Evolutionary conservation across 2,888 invertebrate species (phyloP), one percentile per base, ranked within the genome.

Genomic region (Protula sp.): DNA sequence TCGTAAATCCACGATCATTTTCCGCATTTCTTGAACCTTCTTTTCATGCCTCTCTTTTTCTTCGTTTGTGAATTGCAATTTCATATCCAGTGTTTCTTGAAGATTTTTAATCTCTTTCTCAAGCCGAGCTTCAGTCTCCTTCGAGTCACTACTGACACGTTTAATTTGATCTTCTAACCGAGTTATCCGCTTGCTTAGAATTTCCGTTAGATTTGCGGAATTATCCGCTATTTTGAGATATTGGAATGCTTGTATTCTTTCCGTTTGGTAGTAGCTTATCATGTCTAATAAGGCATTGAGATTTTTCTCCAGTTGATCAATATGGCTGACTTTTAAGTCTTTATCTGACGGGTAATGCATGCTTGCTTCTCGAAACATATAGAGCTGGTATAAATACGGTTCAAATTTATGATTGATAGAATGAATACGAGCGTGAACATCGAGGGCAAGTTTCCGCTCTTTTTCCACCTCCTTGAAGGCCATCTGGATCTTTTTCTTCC

Each of bases 401-500:
- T 50, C 19, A 50, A 50, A 50, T 26, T 19, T 19, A 24, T 22
- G 22, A 50, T 19, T 50, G 19, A 50, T n/a, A 19, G 22, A 22
- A 4, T 50, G 50, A 5, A 50, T 24, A 24, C 22, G 5, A 50
- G 50, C 9, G 4, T 50, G 50, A 5, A 22, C 24, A 50, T 5
- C 9, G 5, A 50, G 50, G 14, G 14, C 50, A 19, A 50, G 50
- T 50, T 50, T 50, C 24, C 50, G 9, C 24, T 50, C 50, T 50
- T 50, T 50, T 50, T 50, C 50, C 9, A 50, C 50, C 24, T 50
- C 50, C 24, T 50, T 50, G 19, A 50, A 24, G 24, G 50, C 14
- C 50, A 50, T 50, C 24, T 50, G 50, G 9, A 50, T 24, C 24
- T 50, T 50, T 26, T 50, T 50, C 24, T 50, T 50, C 50, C 50